Base-by-base conservation (phyloP, 2,888 invertebrate species). In the Xiphydria camelus region DNA sequence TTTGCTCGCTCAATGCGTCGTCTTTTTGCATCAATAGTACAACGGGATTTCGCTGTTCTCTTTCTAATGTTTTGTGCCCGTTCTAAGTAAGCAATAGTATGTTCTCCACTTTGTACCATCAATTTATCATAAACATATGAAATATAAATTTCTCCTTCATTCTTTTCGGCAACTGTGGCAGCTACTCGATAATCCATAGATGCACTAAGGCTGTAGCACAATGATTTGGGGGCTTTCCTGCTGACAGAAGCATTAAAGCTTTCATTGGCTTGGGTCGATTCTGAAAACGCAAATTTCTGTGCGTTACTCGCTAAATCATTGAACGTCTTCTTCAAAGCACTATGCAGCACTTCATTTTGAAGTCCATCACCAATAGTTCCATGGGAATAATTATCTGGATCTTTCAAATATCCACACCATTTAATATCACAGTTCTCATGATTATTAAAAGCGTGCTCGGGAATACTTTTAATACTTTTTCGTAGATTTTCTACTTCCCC, bases 401-500 rank as follows among this genome's bases (percentile, higher is more conserved):
- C 20, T n/a, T n/a, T n/a, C 32, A 22, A 20, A 35, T 35, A 46
- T n/a, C 37, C 20, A 12, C 34, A 54, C 56, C 52, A 54, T 4
- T 46, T 18, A 12, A n/a, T n/a, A n/a, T 47, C 41, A 42, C 49
- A 52, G 7, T 42, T 26, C 7, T 37, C 35, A 25, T 54, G 53
- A 5, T 40, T 26, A 41, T 47, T 43, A 31, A 49, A 56, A 7
- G 40, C 47, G 41, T 49, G 51, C 17, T 36, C 22, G 4, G 44
- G 43, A 4, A 51, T 45, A 41, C 45, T 49, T 36, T 21, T 35
- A 10, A 57, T 37, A 10, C 47, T 43, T 22, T 36, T 35, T 21
- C 25, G 20, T 35, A 49, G 26, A 23, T 17, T 9, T 29, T n/a
- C 14, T 1, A 17, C 15, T 39, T 56, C 37, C 3, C 39, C 49